Evolutionary conservation across 2,797 vertebrate genomes (phyloP).

Genomic region (Lithobates pipiens): DNA sequence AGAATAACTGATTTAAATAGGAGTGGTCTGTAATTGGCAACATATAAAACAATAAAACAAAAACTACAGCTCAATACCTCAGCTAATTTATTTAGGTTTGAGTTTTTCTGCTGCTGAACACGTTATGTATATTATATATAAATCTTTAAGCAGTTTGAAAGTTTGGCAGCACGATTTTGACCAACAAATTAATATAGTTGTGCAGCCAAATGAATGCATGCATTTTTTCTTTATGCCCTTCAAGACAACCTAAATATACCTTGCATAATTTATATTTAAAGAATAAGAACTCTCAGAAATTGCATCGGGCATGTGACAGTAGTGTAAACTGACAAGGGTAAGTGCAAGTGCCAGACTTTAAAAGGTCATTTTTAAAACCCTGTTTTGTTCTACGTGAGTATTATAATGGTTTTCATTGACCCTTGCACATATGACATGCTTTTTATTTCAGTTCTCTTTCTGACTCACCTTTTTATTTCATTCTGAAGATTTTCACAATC

Average conservation of each 20-base stretch:
- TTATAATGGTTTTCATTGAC: slow-evolving; percentile 39
- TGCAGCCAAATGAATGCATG: not conserved
- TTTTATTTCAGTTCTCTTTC: slow-evolving; percentile 2
- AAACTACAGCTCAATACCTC: no score
- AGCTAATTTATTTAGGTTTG: no score
- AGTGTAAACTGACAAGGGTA: slow-evolving; percentile 37
- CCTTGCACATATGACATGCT: slow-evolving; percentile 24
- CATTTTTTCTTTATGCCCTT: slow-evolving; percentile 2
- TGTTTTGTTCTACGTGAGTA: slow-evolving; percentile 30
- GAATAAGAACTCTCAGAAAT: slow-evolving; percentile 12
- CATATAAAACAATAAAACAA: no score
- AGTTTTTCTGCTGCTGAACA: no score
- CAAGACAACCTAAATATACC: not conserved
- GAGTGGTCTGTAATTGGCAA: no score
- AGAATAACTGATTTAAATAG: no score
- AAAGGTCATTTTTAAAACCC: slow-evolving; percentile 25
- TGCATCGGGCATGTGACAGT: slow-evolving; percentile 30
- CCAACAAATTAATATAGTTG: no score
- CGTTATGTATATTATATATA: no score
- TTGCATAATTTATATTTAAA: slow-evolving; percentile 8
- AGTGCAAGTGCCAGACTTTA: slow-evolving; percentile 24
- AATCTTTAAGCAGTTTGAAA: no score
- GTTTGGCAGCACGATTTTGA: no score
- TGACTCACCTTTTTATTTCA: slow-evolving; percentile 37
- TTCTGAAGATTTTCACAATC: slow-evolving; percentile 10